Conservation (phyloP, 2,888 invertebrate species). For the Spodoptera exigua region DNA sequence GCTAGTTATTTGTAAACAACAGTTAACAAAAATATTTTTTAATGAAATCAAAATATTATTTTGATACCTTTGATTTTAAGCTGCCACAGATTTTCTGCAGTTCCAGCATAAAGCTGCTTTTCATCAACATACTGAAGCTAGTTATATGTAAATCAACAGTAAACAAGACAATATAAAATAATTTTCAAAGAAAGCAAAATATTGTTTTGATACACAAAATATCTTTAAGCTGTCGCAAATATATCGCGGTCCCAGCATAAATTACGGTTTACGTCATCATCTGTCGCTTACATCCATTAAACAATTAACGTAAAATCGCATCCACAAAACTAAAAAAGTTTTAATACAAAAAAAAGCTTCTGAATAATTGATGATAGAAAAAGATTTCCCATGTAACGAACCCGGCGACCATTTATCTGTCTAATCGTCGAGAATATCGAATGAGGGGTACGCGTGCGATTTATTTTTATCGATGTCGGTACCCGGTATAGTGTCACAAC, state of each 20-base stretch:
- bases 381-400: conserved; percentile 74
- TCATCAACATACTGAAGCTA: too few species aligned
- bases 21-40: too few species aligned
- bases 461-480: conserved; percentile 72
- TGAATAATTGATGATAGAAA: conserved; percentile 77
- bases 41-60: too few species aligned
- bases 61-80: too few species aligned
- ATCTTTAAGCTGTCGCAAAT: conserved; percentile 4
- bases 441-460: conserved; percentile 57
- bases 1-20: too few species aligned
- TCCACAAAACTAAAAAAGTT: conserved; percentile 51
- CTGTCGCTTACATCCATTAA: conserved; percentile 55
- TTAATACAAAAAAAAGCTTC: conserved; percentile 37
- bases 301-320: conserved; percentile 59
- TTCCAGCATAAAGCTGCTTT: too few species aligned
- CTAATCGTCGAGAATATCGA: conserved; percentile 66
- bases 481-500: conserved; percentile 61
- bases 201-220: too few species aligned
- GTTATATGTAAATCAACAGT: too few species aligned
- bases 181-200: too few species aligned
- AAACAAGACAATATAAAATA: too few species aligned
- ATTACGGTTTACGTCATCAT: conserved; percentile 8
- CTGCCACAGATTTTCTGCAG: too few species aligned
- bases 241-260: conserved; percentile 17
- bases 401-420: conserved; percentile 59